Percentiles rank a stretch among this genome's conserved stretches.
phyloP scores from a whole-genome alignment of 1,140 invertebrate species.

The Amphibalanus amphitrite region DNA sequence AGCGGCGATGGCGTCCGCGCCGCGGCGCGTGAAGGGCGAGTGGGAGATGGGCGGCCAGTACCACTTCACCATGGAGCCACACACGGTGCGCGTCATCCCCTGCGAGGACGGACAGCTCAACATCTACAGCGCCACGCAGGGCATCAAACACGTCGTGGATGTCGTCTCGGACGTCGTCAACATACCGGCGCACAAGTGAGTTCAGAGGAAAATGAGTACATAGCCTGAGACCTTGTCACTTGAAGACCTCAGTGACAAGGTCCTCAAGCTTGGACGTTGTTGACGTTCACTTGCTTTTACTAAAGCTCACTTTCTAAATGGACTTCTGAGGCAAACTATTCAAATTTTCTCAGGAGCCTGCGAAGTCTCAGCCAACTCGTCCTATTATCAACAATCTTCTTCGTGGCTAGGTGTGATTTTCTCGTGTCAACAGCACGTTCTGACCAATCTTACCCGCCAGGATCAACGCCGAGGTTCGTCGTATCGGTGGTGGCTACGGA shows the following conservation, averaged over 20 bases:
- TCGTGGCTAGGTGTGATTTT: no score
- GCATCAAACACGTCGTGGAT: slow-evolving; percentile 53
- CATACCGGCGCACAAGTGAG: slow-evolving; percentile 45
- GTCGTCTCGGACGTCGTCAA: slow-evolving; percentile 49
- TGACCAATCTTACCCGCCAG: background rate
- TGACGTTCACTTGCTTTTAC: no score
- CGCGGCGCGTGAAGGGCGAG: slow-evolving; percentile 21
- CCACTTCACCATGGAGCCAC: slow-evolving; percentile 89
- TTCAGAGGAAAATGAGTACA: no score
- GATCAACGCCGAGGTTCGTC: slow-evolving; percentile 14
- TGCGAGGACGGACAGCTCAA: slow-evolving; percentile 69
- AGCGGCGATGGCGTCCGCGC: slow-evolving; percentile 17
- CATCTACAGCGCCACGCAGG: slow-evolving; percentile 63
- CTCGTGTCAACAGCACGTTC: no score
- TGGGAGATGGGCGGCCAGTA: slow-evolving; percentile 35
- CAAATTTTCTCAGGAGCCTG: no score
- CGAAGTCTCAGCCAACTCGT: no score
- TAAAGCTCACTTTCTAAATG: no score
- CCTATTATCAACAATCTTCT: no score
- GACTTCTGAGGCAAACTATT: no score
- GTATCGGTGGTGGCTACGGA: slow-evolving; percentile 17
- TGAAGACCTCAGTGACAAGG: background rate
- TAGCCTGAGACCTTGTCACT: no score
- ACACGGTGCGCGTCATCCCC: slow-evolving; percentile 51
- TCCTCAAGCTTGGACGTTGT: no score